Conservation (phyloP, 2,888 invertebrate species). For the Phyto melanocephala region DNA sequence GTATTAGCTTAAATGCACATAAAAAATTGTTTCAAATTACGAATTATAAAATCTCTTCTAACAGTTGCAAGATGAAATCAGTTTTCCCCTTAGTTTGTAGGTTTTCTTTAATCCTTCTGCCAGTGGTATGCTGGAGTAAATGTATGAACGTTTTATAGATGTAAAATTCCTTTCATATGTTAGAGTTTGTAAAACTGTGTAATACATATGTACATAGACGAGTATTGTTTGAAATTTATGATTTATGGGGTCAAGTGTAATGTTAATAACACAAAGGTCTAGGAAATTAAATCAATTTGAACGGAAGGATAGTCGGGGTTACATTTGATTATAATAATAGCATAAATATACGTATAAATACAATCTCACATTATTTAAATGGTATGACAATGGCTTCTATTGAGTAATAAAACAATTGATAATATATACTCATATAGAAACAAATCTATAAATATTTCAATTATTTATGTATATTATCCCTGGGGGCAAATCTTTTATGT, state of each 20-base stretch:
- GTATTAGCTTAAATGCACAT: too few relatives aligned
- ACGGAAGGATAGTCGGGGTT: slow-evolving; percentile 70
- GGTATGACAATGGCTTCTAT: slow-evolving; percentile 23
- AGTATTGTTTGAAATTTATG: slow-evolving; percentile 59
- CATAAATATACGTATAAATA: slow-evolving; percentile 18
- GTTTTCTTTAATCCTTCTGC: not conserved
- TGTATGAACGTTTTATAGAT: slow-evolving; percentile 21
- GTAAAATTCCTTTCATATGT: slow-evolving; percentile 59
- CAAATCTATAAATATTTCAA: not conserved
- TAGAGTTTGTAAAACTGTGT: slow-evolving; percentile 20
- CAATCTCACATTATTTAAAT: slow-evolving; percentile 16
- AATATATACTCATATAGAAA: slow-evolving; percentile 1
- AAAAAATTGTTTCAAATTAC: too few relatives aligned
- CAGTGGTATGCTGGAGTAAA: not conserved
- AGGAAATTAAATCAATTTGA: slow-evolving; percentile 75
- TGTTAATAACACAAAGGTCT: slow-evolving; percentile 70
- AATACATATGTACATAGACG: not conserved
- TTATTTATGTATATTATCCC: not conserved
- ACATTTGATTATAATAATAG: slow-evolving; percentile 60
- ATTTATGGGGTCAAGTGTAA: slow-evolving; percentile 68
- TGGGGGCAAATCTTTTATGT: not conserved
- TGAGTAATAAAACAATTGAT: slow-evolving; percentile 35
- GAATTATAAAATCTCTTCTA: too few relatives aligned
- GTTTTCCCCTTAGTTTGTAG: too few relatives aligned
- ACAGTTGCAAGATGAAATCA: too few relatives aligned